phyloP scores from a whole-genome alignment of 2,888 invertebrate species.

The Tridacna gigas region DNA sequence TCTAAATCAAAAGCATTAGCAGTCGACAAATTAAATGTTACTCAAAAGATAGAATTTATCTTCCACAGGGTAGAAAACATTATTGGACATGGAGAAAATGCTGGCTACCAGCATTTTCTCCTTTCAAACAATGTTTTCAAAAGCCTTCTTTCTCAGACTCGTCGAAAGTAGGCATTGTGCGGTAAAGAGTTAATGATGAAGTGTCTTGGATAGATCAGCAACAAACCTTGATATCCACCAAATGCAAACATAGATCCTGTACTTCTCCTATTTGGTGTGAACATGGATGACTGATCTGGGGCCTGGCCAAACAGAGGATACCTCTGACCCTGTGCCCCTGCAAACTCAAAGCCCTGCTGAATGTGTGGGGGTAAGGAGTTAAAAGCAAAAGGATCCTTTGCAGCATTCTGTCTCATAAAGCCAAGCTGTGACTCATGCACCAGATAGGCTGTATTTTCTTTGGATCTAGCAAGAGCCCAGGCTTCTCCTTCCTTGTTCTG shows the following conservation, averaged over 20 bases:
- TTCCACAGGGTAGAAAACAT: no score
- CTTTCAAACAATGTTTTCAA: background rate
- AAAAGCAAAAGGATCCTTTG: conserved; percentile 77
- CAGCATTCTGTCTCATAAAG: conserved; percentile 50
- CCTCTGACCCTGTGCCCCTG: conserved; percentile 47
- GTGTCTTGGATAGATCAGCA: background rate
- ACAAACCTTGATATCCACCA: conserved; percentile 41
- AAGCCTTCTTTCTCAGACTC: background rate
- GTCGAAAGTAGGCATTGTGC: background rate
- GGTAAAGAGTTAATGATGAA: conserved; percentile 5
- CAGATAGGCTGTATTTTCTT: conserved; percentile 89
- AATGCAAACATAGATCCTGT: conserved; percentile 38
- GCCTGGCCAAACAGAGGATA: conserved; percentile 53
- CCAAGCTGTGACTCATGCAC: conserved; percentile 86
- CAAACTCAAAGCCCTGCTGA: conserved; percentile 88
- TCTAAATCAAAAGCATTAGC: no score
- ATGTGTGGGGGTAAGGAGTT: conserved; percentile 70
- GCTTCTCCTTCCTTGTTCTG: conserved; percentile 89
- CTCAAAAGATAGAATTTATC: no score
- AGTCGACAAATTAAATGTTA: no score
- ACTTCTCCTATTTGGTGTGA: conserved; percentile 40
- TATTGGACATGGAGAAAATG: no score
- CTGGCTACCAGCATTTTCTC: background rate
- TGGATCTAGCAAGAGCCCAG: conserved; percentile 90
- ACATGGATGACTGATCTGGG: conserved; percentile 42